Conservation (phyloP, 2,113 vertebrate species). For the Lycaon pictus region DNA sequence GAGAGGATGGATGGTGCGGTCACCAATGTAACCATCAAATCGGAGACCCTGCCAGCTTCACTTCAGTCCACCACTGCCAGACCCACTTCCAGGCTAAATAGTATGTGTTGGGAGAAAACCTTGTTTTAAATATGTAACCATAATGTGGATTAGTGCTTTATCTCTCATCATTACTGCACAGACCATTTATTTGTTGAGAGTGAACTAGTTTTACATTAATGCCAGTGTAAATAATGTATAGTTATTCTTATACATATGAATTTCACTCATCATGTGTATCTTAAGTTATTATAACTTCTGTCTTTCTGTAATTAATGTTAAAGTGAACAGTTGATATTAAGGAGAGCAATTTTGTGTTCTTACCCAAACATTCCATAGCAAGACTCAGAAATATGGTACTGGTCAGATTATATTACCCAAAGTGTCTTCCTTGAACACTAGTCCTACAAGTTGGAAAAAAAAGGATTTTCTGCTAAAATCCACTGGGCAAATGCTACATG, state of each 20-base stretch:
- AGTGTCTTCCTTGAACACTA: conserved; percentile 39
- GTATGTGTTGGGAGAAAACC: conserved; percentile 81
- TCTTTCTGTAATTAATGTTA: conserved; percentile 5
- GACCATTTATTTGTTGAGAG: conserved; percentile 24
- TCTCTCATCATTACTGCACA: not conserved
- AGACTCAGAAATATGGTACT: conserved; percentile 2
- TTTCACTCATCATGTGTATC: not conserved
- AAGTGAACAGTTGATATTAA: not conserved
- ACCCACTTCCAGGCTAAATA: conserved; percentile 84
- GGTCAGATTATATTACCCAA: conserved; percentile 21
- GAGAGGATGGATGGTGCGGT: conserved; percentile 86
- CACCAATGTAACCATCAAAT: conserved; percentile 89
- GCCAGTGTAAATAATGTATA: not conserved
- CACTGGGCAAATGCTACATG: not conserved
- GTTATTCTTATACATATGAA: not conserved
- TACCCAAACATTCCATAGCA: not conserved
- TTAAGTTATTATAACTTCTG: not conserved
- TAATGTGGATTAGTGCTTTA: not conserved
- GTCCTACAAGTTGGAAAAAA: not conserved
- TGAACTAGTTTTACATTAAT: conserved; percentile 2
- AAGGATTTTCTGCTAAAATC: conserved; percentile 15
- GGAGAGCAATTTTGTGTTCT: conserved; percentile 29
- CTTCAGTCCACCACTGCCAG: conserved; percentile 84
- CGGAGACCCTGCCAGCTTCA: conserved; percentile 86
- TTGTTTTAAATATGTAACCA: conserved; percentile 17